phyloP scores from a whole-genome alignment of 2,113 vertebrate species.

The Herpailurus yagouaroundi region DNA sequence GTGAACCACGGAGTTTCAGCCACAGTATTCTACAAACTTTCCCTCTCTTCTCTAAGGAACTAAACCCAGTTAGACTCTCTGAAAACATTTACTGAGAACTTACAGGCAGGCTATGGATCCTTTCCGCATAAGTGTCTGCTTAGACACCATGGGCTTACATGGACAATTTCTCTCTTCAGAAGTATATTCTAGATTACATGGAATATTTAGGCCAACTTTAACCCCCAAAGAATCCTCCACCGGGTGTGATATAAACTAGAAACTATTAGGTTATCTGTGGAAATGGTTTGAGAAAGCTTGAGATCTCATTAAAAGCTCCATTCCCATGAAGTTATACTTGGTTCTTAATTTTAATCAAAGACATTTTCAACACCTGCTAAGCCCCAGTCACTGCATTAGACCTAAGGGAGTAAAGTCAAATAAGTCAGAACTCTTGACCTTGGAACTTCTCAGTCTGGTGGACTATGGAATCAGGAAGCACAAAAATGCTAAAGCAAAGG shows the following conservation, averaged over 20 bases:
- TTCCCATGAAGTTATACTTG: not conserved
- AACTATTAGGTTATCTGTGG: not conserved
- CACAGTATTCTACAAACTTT: not conserved
- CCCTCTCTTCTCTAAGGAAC: not conserved
- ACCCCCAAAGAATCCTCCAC: not conserved
- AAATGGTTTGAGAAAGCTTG: not conserved
- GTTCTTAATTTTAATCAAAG: conserved; percentile 31
- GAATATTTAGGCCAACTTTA: not conserved
- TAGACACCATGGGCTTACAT: not conserved
- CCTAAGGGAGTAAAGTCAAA: not conserved
- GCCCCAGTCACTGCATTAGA: not conserved
- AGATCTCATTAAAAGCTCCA: not conserved
- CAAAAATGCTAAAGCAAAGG: not conserved
- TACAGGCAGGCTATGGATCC: not conserved
- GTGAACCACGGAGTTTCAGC: not conserved
- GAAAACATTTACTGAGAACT: not conserved
- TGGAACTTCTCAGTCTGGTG: not conserved
- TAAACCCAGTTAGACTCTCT: not conserved
- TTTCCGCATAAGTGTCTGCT: not conserved
- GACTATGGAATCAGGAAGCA: not conserved
- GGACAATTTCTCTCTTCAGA: not conserved
- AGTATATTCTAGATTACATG: not conserved
- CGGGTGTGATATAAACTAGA: not conserved
- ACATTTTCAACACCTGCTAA: not conserved
- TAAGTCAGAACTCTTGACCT: not conserved